Evolutionary conservation across 1,140 invertebrate genomes (phyloP), one percentile per base, ranked within the genome.

Genomic region (Subanguina moxae): DNA sequence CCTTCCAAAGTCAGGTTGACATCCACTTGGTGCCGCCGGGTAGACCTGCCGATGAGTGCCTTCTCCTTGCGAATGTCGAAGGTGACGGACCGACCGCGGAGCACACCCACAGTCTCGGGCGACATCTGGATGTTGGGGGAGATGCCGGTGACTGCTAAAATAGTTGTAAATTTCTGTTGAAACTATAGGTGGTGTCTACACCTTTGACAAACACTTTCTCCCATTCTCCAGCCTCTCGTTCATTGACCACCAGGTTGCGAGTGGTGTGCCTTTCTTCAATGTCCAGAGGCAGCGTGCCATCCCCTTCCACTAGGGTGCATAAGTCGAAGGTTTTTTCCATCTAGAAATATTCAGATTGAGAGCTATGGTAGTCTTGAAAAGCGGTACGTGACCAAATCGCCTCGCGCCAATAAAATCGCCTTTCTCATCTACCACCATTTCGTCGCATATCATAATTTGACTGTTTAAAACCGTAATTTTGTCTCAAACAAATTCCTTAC

Each of bases 41-140:
- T 61, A 8, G 58, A 61, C 17, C 64, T 42, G 17, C 73, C 62
- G 72, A 71, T 66, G 78, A 84, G 84, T 80, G 91, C 90, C 87
- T 96, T 92, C 83, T 89, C 87, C n/a, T 91, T 94, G 67, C 92
- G 86, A 91, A 96, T 96, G 21, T 95, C 86, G 84, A 94, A 97
- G 45, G 93, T 86, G 8, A 97, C 93, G 71, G 93, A 87, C 69
- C 92, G 86, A 8, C 94, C 94, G 43, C 91, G 85, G n/a, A 97
- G 85, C 58, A 96, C 90, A 0, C 92, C 94, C 52, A 95, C 43
- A 1, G 63, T 68, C 9, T 76, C 63, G 0, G 65, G 67, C 7
- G 56, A 57, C 58, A 79, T 77, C 52, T 61, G 58, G 59, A 27
- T 72, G 27, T 42, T 27, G 23, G 58, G 25, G 21, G 25, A 32